Evolutionary conservation across 2,797 vertebrate genomes (phyloP), one percentile per base, ranked within the genome.

Genomic region (Gallinago solitaria): DNA sequence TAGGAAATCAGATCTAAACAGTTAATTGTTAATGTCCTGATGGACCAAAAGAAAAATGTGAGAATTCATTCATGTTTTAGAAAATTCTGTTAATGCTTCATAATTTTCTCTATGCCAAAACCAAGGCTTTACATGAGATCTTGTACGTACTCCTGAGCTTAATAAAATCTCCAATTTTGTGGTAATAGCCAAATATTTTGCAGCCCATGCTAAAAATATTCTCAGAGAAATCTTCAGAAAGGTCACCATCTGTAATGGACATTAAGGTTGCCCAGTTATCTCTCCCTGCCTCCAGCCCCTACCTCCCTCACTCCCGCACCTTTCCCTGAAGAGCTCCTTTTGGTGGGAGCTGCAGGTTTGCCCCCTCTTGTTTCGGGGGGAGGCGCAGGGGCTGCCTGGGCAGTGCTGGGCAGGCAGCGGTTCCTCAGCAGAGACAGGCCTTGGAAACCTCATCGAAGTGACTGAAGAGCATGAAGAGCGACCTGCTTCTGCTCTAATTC

Each of bases 41-140:
- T 32, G 51, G 51, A 54, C 51, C 51, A 32, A 54, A 54, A 54
- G 30, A 30, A 32, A 30, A 54, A 54, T 5, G 51, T 54, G 28
- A 54, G 51, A 86, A 87, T 33, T 78, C 47, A 53, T 54, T 64
- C 5, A 8, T 1, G 0, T 56, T 82, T 83, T 47, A 68, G 45
- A 87, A 87, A 83, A 73, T 61, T 15, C 27, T 75, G 33, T 89
- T 74, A 59, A 20, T 50, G 70, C 63, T 91, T 77, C 73, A 27
- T 45, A 3, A 32, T 89, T 90, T 94, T 91, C 33, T 76, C 35
- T 59, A 9, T 94, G 81, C 81, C 90, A 89, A 79, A 93, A 60
- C 47, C 35, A 57, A 79, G 81, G 68, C 51, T 90, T 90, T 75
- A 77, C 16, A 4, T 20, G 69, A 71, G 24, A 87, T 54, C 53